Evolutionary conservation across 2,888 invertebrate species (phyloP).

Genomic region (Athalia circularis): DNA sequence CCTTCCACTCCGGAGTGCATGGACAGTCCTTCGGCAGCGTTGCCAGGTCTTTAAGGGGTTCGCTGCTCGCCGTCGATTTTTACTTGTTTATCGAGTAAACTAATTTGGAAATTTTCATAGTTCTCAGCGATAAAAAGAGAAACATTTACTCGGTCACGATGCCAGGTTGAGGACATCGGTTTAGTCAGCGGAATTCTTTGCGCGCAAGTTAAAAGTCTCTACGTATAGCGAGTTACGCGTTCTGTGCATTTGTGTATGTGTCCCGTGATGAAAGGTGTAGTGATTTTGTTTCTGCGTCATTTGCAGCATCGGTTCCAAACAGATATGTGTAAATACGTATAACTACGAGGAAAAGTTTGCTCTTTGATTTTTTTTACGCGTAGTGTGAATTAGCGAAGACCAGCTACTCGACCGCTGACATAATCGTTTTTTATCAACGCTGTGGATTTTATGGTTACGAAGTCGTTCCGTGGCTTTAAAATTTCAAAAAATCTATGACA

Average conservation of each 20-base stretch:
- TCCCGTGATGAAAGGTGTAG: constrained; percentile 14
- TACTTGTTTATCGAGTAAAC: neutral
- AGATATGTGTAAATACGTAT: too few species aligned
- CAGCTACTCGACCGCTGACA: neutral
- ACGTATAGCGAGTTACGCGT: constrained; percentile 4
- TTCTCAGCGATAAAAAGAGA: neutral
- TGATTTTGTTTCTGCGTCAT: constrained; percentile 12
- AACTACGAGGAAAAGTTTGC: too few species aligned
- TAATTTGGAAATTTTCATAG: neutral
- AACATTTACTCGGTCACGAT: too few species aligned
- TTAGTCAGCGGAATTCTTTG: too few species aligned
- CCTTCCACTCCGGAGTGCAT: constrained; percentile 42
- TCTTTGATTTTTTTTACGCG: too few species aligned
- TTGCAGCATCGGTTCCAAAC: neutral
- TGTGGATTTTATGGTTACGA: neutral
- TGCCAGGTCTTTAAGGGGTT: constrained; percentile 31
- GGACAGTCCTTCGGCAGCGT: constrained; percentile 40
- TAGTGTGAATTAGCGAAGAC: too few species aligned
- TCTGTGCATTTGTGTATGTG: neutral
- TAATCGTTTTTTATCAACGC: constrained; percentile 7
- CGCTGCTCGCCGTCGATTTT: neutral
- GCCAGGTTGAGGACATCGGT: too few species aligned
- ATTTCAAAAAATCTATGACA: too few species aligned
- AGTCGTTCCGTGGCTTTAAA: too few species aligned
- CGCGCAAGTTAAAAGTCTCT: neutral